phyloP scores from a whole-genome alignment of 2,113 vertebrate genomes.

The Arvicanthis niloticus region DNA sequence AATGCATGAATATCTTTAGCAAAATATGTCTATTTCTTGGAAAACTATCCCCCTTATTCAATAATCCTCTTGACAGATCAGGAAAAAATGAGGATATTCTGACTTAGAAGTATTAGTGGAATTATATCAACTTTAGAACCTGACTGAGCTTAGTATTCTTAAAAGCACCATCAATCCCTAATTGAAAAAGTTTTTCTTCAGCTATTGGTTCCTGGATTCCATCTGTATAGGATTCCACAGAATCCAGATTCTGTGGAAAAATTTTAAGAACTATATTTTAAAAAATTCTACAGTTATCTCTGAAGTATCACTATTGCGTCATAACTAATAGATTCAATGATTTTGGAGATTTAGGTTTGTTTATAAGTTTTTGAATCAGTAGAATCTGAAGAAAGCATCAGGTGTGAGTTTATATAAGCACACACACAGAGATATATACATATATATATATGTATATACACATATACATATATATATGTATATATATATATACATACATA shows the following conservation, averaged over 20 bases:
- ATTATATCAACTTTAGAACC: neutral
- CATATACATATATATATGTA: too few relatives aligned
- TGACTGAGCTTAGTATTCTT: constrained; percentile 25
- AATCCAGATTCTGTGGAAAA: neutral
- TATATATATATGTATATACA: too few relatives aligned
- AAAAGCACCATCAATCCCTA: neutral
- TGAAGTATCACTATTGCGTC: neutral
- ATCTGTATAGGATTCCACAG: neutral
- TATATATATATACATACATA: too few relatives aligned
- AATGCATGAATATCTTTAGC: constrained; percentile 8
- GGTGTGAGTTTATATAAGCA: neutral
- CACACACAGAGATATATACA: too few relatives aligned
- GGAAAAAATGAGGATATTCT: constrained; percentile 15
- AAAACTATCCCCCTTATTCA: neutral
- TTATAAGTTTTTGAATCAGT: neutral
- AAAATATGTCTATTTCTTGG: constrained; percentile 54
- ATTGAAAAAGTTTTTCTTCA: constrained; percentile 47
- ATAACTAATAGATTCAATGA: constrained; percentile 15
- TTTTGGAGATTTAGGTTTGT: neutral
- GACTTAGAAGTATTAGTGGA: constrained; percentile 32
- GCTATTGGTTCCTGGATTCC: neutral
- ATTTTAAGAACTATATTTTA: neutral
- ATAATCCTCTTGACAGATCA: constrained; percentile 22
- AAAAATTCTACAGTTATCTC: neutral
- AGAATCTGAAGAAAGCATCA: neutral